Percentiles rank a stretch among this genome's conserved stretches.
These are phyloP conservation scores for Coreoperca whiteheadi DNA, from an alignment of 2,113 vertebrate species.

Conservation along the genomic window DNA sequence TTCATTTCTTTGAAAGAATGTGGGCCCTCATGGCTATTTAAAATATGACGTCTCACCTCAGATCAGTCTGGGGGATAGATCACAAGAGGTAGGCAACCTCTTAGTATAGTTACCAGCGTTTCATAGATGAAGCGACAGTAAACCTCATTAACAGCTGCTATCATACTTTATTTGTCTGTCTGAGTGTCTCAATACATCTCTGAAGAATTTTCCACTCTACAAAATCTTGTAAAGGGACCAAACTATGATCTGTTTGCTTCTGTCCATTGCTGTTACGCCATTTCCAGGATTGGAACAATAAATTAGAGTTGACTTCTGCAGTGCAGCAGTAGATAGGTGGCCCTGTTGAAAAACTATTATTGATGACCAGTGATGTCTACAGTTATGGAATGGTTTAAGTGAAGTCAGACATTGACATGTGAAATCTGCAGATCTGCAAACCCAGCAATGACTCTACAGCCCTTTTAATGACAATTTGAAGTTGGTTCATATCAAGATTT, in stretches of 20 bases:
- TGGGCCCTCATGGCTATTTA: conserved; percentile 17
- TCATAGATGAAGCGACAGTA: conserved; percentile 24
- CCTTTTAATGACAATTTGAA: not conserved
- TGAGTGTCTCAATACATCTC: conserved; percentile 12
- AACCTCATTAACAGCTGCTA: conserved; percentile 46
- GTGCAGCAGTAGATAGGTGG: conserved; percentile 39
- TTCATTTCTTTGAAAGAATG: conserved; percentile 37
- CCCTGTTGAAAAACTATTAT: conserved; percentile 30
- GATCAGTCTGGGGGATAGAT: conserved; percentile 41
- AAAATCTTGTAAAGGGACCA: conserved; percentile 5
- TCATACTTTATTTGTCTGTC: conserved; percentile 5
- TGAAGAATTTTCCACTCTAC: conserved; percentile 38
- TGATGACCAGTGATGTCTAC: conserved; percentile 4
- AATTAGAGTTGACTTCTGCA: conserved; percentile 45
- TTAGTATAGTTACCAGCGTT: conserved; percentile 8
- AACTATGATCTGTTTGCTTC: conserved; percentile 20
- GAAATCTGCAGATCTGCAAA: conserved; percentile 20
- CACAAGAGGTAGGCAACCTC: not conserved
- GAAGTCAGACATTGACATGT: conserved; percentile 17
- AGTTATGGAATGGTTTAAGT: not conserved
- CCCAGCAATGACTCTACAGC: not conserved
- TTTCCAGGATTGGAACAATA: conserved; percentile 56
- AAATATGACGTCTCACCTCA: conserved; percentile 26
- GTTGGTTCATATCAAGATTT: not conserved
- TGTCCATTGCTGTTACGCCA: conserved; percentile 24